Evolutionary conservation across 2,888 invertebrate species (phyloP).

Genomic region (Scotopteryx bipunctaria): DNA sequence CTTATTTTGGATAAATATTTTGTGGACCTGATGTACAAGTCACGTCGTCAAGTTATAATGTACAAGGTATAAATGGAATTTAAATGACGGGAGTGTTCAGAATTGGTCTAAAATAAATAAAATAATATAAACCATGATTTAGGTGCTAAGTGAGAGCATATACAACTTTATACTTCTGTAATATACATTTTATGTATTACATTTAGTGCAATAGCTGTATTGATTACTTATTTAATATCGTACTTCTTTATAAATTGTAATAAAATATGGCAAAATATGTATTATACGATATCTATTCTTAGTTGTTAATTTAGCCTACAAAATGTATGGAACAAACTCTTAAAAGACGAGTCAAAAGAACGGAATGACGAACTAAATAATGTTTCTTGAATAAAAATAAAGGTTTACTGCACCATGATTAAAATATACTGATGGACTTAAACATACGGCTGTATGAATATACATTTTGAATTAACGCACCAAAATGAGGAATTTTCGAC

Average conservation of each 20-base stretch:
- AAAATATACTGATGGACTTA: conserved; percentile 37
- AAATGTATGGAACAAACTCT: no score
- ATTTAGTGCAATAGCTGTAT: conserved; percentile 24
- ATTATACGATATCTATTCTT: no score
- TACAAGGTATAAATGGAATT: conserved; percentile 33
- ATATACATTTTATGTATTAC: conserved; percentile 23
- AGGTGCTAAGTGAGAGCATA: conserved; percentile 69
- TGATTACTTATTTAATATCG: not conserved
- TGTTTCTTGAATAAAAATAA: no score
- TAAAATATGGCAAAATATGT: no score
- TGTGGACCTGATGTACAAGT: not conserved
- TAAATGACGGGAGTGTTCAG: conserved; percentile 72
- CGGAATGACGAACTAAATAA: no score
- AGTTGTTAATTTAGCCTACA: no score
- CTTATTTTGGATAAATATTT: no score
- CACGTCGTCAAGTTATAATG: conserved; percentile 14
- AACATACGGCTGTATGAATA: conserved; percentile 2
- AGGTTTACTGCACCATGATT: conserved; percentile 38
- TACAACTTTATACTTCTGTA: conserved; percentile 39
- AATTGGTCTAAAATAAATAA: conserved; percentile 73
- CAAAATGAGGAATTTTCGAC: conserved; percentile 5
- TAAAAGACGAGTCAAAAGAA: no score
- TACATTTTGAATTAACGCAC: conserved; percentile 8
- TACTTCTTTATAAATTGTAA: not conserved
- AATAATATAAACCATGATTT: conserved; percentile 61